Base-by-base conservation (phyloP, 2,888 invertebrate genomes). In the Drosophila formosana region DNA sequence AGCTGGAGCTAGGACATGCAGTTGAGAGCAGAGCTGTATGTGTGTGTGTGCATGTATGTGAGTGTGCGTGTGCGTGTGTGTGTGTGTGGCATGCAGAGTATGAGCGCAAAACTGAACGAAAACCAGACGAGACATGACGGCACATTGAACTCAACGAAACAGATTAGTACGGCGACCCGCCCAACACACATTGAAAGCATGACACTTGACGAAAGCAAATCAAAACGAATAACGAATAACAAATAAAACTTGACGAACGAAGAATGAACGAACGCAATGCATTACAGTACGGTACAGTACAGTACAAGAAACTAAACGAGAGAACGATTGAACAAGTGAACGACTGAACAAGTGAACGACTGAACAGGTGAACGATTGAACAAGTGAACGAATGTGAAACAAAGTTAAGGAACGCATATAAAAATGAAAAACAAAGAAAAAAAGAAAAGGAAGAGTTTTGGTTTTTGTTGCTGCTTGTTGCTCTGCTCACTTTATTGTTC, bases 401-500 rank as follows among this genome's bases (percentile, higher is more conserved):
- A 66, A 68, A 30, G 6, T 30, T 30, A 30, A 30, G 7, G 30
- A 37, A 37, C n/a, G 2, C 4, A 4, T n/a, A 37, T 5, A n/a
- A n/a, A n/a, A 79, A 67, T 52, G 61, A 63, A 65, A 45, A 18
- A 18, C 18, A 18, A 18, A 45, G 60, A 62, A 78, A 61, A 51
- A 50, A 72, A 64, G 18, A 61, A 51, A n/a, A 69, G 57, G 47
- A 65, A 49, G 32, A 66, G 18, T 43, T 52, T 58, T 34, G 53
- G 3, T 76, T 39, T 65, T 72, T 60, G 50, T 65, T 72, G 56
- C 72, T 83, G 85, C 39, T 41, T 13, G 11, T 41, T 13, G 39
- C 80, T 75, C 89, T 89, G 90, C 90, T 91, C 92, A 91, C 91
- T 91, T 91, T 91, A 90, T 90, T 88, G 72, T 82, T 87, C 84